Base-by-base conservation (phyloP, 2,113 vertebrate genomes). In the Halichoerus grypus region DNA sequence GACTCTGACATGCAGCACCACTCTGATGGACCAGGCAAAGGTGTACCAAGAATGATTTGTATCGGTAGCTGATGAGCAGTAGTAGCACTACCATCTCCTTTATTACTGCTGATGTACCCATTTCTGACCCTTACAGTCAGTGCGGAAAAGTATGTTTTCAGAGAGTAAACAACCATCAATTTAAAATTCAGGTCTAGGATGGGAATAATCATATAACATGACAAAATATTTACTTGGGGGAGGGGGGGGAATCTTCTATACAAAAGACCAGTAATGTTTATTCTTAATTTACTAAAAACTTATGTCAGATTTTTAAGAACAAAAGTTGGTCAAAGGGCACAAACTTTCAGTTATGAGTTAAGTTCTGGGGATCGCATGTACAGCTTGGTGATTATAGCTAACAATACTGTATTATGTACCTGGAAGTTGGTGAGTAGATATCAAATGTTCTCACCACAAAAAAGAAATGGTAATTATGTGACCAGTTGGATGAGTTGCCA, bases 271-370 rank as follows among this genome's bases (percentile, higher is more conserved):
- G 4, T 42, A 46, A 2, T 94, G 12, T 91, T 59, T 82, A 91
- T 85, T 69, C 88, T 96, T 88, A 76, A 95, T 96, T 92, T 93
- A 76, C n/a, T 49, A 49, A 92, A 96, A 92, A 49, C 39, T 63
- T 72, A 0, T 57, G 4, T 94, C 57, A 49, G 9, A 2, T 91
- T 96, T 98, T 97, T 94, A 87, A 91, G 55, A 94, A 26, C 49
- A 55, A 33, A 96, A 93, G 22, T 92, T 88, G n/a, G 24, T 59
- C 59, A 79, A 12, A 69, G 26, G 15, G 26, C 84, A 85, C 39
- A 79, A 36, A 79, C 69, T 85, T 90, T 19, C 39, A 61, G 19
- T 36, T 65, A 63, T 61, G 59, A 51, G 7, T 69, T 69, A 59
- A 51, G 4, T 84, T 93, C 86, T 79, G 11, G 55, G n/a, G 26